These are phyloP conservation scores for Plecotus auritus DNA, from an alignment of 2,113 vertebrate species.

Conservation along the genomic window DNA sequence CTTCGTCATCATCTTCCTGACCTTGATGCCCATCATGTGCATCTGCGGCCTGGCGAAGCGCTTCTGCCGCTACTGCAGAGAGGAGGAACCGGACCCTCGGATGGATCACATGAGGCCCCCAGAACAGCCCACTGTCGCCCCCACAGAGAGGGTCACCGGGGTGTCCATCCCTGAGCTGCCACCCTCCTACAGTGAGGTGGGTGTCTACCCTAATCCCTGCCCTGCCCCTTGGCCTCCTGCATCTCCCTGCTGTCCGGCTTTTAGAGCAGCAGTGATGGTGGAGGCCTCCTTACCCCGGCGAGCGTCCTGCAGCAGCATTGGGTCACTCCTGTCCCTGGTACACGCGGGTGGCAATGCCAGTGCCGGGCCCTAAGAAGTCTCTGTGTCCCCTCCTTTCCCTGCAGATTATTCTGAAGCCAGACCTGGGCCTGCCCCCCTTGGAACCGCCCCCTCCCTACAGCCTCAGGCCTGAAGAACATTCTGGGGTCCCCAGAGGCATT, in stretches of 20 bases:
- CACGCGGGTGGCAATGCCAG: fast-evolving
- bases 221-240: neutral
- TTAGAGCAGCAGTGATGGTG: neutral
- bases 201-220: neutral
- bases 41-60: conserved; percentile 21
- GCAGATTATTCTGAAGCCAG: conserved; percentile 59
- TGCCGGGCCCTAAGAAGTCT: neutral
- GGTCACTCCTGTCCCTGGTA: neutral
- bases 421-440: neutral
- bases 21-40: conserved; percentile 18
- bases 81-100: neutral
- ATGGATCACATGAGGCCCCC: fast-evolving
- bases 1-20: conserved; percentile 13
- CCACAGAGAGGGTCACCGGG: neutral
- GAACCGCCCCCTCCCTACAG: conserved; percentile 69
- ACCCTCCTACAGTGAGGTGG: conserved; percentile 67
- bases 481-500: fast-evolving
- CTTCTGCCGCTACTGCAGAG: conserved; percentile 7
- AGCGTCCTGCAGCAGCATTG: fast-evolving
- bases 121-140: neutral
- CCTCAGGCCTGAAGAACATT: neutral
- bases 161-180: neutral
- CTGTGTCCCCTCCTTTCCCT: neutral
- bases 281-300: neutral
- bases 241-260: neutral